Base-by-base conservation (phyloP, 35 echinoderm and acorn worm species). In the Amphiura filiformis region DNA sequence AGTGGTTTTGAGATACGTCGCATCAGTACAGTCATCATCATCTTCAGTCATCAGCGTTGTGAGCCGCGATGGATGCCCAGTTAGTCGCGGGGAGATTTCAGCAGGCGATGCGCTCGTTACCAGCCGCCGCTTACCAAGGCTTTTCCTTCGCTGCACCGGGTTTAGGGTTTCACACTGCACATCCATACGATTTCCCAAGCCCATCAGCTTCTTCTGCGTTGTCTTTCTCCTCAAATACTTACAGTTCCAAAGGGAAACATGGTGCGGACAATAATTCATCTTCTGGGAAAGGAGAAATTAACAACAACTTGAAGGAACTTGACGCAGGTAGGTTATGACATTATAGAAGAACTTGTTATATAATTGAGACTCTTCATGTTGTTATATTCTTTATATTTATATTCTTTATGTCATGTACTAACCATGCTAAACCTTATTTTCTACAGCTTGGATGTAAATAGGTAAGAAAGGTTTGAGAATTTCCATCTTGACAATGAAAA, bases 1-100 rank as follows among this genome's bases (percentile, higher is more conserved):
- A 47, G 41, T 9, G 41, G 17, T 17, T 47, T 47, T 4, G 41
- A 47, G 41, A 47, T 17, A 17, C 41, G 17, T 47, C 41, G 41
- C n/a, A n/a, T 47, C 41, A 47, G 5, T 47, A 47, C n/a, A n/a
- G n/a, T n/a, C n/a, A n/a, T n/a, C n/a, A n/a, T n/a, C n/a, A n/a
- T n/a, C n/a, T n/a, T n/a, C n/a, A n/a, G n/a, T n/a, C n/a, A n/a
- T n/a, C n/a, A n/a, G n/a, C n/a, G n/a, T n/a, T n/a, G n/a, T n/a
- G n/a, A n/a, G n/a, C n/a, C n/a, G 26, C 61, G 61, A 70, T 70
- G 61, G 61, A 70, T 70, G 61, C 61, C 28, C 61, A 70, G 61
- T 70, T 70, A 70, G 61, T 70, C 28, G 61, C 61, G 7, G 61
- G 61, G 17, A 70, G 61, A 70, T 70, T 70, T n/a, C 61, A 70